Conservation (phyloP, 2,888 invertebrate genomes). For the Pseudanteris insignis region DNA sequence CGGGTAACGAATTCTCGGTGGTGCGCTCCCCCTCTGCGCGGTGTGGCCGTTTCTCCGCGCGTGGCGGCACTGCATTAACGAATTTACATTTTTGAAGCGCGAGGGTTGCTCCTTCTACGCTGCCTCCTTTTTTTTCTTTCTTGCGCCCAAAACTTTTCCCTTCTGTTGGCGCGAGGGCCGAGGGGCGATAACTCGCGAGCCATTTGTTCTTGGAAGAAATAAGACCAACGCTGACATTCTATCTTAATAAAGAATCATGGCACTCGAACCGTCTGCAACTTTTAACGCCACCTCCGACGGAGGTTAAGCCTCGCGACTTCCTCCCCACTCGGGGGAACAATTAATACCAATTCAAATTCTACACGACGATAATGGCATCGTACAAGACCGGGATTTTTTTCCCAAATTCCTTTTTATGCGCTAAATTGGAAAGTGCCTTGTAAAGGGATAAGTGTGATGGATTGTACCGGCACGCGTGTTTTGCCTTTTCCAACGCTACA, state of each 20-base stretch:
- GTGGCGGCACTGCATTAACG: constrained; percentile 61
- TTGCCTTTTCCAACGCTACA: too few relatives aligned
- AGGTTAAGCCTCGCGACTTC: constrained; percentile 41
- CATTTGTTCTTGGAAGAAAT: constrained; percentile 65
- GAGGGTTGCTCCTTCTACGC: constrained; percentile 52
- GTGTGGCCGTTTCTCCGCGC: constrained; percentile 30
- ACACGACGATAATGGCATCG: constrained; percentile 36
- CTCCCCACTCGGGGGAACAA: constrained; percentile 50
- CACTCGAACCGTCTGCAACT: constrained; percentile 51
- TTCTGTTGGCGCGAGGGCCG: too few relatives aligned
- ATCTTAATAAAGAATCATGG: constrained; percentile 64
- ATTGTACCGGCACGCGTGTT: too few relatives aligned
- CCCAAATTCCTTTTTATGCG: too few relatives aligned
- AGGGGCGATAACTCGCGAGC: constrained; percentile 65
- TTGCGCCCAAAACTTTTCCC: too few relatives aligned
- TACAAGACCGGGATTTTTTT: constrained; percentile 23
- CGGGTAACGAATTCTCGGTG: constrained; percentile 59
- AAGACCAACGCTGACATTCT: constrained; percentile 58
- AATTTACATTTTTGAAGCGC: constrained; percentile 67
- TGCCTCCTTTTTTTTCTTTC: constrained; percentile 26
- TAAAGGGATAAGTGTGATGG: too few relatives aligned
- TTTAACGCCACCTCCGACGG: constrained; percentile 52
- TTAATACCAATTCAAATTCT: constrained; percentile 56
- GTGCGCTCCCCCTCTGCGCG: constrained; percentile 48
- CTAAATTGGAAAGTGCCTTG: too few relatives aligned